Evolutionary conservation across 37 sponge, comb jelly and placozoan species (phyloP).

Genomic region (Ianthella basta): DNA sequence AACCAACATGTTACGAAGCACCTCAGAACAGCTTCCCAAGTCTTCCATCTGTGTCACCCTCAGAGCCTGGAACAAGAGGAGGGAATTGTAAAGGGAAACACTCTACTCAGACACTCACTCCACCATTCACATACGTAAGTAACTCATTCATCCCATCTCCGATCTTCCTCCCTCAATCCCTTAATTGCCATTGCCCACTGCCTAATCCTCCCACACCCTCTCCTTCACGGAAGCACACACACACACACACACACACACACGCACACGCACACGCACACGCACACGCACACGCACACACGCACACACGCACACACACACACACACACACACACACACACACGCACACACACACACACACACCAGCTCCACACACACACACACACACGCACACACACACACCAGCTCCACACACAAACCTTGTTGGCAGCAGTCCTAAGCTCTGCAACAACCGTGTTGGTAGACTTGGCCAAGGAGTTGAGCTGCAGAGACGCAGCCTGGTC

Average conservation of each 20-base stretch:
- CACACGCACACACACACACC: too few species aligned
- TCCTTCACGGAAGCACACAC: too few species aligned
- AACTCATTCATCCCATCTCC: not conserved
- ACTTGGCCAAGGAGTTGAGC: slow-evolving; percentile 93
- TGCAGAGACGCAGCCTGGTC: slow-evolving; percentile 96
- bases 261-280: too few species aligned
- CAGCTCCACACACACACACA: too few species aligned
- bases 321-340: too few species aligned
- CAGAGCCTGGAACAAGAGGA: not conserved
- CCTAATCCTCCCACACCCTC: too few species aligned
- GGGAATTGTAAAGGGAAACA: not conserved
- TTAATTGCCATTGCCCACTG: too few species aligned
- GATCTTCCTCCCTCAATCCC: not conserved
- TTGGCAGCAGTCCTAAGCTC: slow-evolving; percentile 87
- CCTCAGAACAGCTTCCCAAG: not conserved
- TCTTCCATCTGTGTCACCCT: not conserved
- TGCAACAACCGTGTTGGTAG: slow-evolving; percentile 79
- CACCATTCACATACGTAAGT: too few species aligned
- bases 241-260: too few species aligned
- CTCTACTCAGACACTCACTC: not conserved
- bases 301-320: too few species aligned
- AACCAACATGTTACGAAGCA: not conserved
- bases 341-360: too few species aligned
- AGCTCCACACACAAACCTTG: slow-evolving; percentile 27
- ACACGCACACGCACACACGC: too few species aligned